These are phyloP conservation scores for Oscarella lobularis DNA, from an alignment of 37 sponge, comb jelly and placozoan species.

Conservation along the genomic window DNA sequence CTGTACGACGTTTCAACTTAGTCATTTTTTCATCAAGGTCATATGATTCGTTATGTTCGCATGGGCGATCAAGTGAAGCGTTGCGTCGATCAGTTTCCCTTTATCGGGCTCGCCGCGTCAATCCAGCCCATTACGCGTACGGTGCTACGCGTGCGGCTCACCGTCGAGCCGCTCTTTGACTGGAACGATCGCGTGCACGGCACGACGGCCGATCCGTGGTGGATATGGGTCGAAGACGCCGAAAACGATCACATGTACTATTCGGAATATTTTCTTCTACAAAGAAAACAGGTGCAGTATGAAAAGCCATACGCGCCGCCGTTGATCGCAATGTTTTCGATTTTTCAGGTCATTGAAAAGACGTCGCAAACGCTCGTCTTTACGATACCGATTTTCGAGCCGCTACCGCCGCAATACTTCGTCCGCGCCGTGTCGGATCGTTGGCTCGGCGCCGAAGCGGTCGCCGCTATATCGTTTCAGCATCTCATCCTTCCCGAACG, in stretches of 20 bases:
- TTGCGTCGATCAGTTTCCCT: constrained; percentile 49
- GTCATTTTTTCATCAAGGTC: too few relatives aligned
- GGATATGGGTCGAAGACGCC: constrained; percentile 95
- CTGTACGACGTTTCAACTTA: too few relatives aligned
- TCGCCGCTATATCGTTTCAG: constrained; percentile 66
- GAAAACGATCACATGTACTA: constrained; percentile 89
- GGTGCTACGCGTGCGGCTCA: constrained; percentile 66
- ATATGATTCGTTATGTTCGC: constrained; percentile 56
- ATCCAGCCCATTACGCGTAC: constrained; percentile 94
- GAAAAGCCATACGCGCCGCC: too few relatives aligned
- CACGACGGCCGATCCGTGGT: constrained; percentile 72
- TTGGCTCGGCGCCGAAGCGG: constrained; percentile 82
- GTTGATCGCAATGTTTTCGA: not conserved
- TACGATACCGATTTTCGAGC: constrained; percentile 88
- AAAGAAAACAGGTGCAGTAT: constrained; percentile 92
- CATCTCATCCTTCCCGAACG: constrained; percentile 90
- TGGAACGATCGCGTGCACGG: constrained; percentile 85
- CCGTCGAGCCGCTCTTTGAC: constrained; percentile 68
- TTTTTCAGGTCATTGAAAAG: constrained; percentile 36
- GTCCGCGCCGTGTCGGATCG: constrained; percentile 77
- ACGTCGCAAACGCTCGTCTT: constrained; percentile 73
- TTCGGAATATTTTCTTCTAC: constrained; percentile 70
- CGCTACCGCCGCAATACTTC: constrained; percentile 73
- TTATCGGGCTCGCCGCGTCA: constrained; percentile 41
- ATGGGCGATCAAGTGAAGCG: constrained; percentile 62